A percentile compares a stretch with the other conserved stretches of the same genome.
Evolutionary conservation across 1,140 invertebrate species (phyloP).

Genomic region (Maconellicoccus hirsutus): DNA sequence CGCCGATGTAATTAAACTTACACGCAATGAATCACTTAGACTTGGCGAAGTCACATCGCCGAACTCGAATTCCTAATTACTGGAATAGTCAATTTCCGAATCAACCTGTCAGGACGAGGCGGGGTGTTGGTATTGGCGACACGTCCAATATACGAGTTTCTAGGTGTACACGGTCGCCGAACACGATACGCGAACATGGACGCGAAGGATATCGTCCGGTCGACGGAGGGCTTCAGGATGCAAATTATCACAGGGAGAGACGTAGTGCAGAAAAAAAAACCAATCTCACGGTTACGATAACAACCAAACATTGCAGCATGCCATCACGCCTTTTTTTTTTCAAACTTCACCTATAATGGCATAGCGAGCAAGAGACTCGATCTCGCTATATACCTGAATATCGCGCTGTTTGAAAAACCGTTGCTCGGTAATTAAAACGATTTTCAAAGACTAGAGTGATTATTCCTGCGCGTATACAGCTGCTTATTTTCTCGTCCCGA

Average conservation of each 20-base stretch:
- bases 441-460: constrained; percentile 4
- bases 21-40: not conserved
- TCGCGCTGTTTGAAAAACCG: not conserved
- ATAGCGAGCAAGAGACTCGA: not conserved
- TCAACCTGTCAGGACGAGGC: not conserved
- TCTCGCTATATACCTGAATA: not conserved
- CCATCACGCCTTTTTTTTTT: constrained; percentile 6
- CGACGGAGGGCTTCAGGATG: too few relatives aligned
- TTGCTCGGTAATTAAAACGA: constrained; percentile 4
- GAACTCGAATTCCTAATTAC: not conserved
- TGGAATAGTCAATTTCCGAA: not conserved
- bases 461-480: not conserved
- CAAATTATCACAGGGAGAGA: too few relatives aligned
- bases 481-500: constrained; percentile 8
- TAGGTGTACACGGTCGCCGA: too few relatives aligned
- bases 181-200: not conserved
- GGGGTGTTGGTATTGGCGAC: too few relatives aligned
- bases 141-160: too few relatives aligned
- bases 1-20: not conserved
- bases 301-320: not conserved
- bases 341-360: not conserved
- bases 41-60: not conserved
- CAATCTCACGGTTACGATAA: not conserved
- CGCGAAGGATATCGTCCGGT: too few relatives aligned
- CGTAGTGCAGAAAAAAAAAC: not conserved